Conservation (phyloP, 1,140 invertebrate genomes). For the Ptiloglossa arizonensis region DNA sequence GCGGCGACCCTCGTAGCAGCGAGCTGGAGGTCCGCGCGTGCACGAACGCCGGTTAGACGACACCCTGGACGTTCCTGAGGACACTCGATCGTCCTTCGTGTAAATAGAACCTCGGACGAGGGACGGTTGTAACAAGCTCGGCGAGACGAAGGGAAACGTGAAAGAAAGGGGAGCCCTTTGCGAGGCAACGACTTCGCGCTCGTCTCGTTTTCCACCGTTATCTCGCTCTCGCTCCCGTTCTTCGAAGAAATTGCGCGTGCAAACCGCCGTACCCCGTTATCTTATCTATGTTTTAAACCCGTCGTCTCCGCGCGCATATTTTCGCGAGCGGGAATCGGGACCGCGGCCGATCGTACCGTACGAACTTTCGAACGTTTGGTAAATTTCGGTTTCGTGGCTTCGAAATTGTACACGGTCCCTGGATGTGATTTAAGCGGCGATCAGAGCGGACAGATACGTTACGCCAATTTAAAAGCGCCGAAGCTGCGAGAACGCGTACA, state of each 20-base stretch:
- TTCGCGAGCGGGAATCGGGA: neutral
- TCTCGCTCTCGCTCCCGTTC: no score
- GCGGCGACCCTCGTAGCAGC: no score
- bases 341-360: no score
- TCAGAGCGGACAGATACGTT: constrained; percentile 62
- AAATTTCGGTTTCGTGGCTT: constrained; percentile 37
- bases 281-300: constrained; percentile 26
- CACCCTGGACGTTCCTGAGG: constrained; percentile 8
- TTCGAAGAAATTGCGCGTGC: neutral
- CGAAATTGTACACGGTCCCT: neutral
- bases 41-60: neutral
- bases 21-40: no score
- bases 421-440: constrained; percentile 64
- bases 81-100: constrained; percentile 41
- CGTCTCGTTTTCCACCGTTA: neutral
- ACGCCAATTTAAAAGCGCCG: constrained; percentile 62
- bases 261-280: constrained; percentile 6
- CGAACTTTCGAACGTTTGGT: constrained; percentile 27
- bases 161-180: neutral
- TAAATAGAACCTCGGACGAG: constrained; percentile 29
- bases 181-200: neutral
- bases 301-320: neutral
- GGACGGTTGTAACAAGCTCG: constrained; percentile 21
- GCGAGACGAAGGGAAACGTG: neutral
- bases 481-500: constrained; percentile 20